phyloP scores from a whole-genome alignment of 1,140 invertebrate genomes.

The Cydia amplana region DNA sequence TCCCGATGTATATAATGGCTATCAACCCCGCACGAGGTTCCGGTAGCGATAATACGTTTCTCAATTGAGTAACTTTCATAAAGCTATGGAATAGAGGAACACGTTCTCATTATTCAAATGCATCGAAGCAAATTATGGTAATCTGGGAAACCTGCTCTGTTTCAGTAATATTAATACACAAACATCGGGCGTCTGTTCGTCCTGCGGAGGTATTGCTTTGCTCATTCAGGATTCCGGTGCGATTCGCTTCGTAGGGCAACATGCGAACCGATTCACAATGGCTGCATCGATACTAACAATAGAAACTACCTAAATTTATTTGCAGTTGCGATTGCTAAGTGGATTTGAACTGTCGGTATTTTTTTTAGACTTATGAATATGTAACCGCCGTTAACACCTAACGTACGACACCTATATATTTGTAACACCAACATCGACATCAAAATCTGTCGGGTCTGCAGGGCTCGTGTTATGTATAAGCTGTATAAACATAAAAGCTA shows the following conservation, averaged over 20 bases:
- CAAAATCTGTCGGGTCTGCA: no score
- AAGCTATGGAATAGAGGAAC: conserved; percentile 55
- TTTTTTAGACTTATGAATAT: no score
- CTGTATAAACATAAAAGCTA: no score
- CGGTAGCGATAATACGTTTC: conserved; percentile 45
- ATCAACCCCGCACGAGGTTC: not conserved
- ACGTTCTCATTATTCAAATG: conserved; percentile 78
- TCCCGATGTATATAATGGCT: not conserved
- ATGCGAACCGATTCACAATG: conserved; percentile 16
- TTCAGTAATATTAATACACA: conserved; percentile 77
- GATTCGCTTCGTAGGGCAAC: conserved; percentile 9
- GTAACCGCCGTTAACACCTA: no score
- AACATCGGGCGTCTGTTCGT: conserved; percentile 51
- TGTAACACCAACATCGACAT: no score
- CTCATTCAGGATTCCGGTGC: conserved; percentile 41
- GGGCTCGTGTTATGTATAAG: no score
- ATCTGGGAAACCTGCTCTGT: conserved; percentile 77
- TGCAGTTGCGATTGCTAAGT: not conserved
- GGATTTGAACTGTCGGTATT: no score
- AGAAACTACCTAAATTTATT: conserved; percentile 22
- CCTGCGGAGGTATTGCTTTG: conserved; percentile 41
- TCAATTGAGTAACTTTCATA: conserved; percentile 59
- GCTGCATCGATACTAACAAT: not conserved
- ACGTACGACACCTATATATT: no score
- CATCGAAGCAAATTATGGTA: conserved; percentile 79